Percentiles rank a stretch among this genome's conserved stretches.
These are phyloP conservation scores for Bradypus variegatus DNA, from an alignment of 2,797 vertebrate species.

Conservation along the genomic window DNA sequence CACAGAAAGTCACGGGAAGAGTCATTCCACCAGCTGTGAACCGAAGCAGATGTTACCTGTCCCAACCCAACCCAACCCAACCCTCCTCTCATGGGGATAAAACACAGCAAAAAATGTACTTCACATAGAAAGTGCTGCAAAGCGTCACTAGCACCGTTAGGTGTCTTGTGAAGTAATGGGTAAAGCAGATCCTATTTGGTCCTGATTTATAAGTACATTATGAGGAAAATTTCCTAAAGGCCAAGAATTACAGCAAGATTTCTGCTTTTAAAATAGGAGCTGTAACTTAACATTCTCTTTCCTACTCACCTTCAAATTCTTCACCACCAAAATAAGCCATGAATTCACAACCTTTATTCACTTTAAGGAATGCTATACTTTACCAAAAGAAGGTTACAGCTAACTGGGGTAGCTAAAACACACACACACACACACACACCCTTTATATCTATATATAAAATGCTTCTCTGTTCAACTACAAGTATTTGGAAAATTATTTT, in stretches of 20 bases:
- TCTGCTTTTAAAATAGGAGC: not conserved
- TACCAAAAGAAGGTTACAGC: not conserved
- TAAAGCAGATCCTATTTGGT: not conserved
- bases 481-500: not conserved
- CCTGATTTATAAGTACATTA: not conserved
- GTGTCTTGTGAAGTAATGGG: fast-evolving
- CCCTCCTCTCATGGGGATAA: fast-evolving
- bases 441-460: not conserved
- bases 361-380: not conserved
- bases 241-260: not conserved
- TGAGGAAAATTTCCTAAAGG: not conserved
- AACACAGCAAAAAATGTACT: not conserved
- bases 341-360: not conserved
- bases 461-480: not conserved
- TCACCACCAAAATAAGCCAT: not conserved
- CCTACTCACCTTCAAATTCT: not conserved
- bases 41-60: fast-evolving
- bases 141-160: not conserved
- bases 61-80: not conserved
- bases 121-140: not conserved
- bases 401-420: not conserved
- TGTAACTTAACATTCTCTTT: not conserved
- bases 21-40: not conserved
- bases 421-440: no score
- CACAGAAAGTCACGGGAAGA: fast-evolving